Conservation (phyloP, 2,113 vertebrate species). For the Etia nguti region DNA sequence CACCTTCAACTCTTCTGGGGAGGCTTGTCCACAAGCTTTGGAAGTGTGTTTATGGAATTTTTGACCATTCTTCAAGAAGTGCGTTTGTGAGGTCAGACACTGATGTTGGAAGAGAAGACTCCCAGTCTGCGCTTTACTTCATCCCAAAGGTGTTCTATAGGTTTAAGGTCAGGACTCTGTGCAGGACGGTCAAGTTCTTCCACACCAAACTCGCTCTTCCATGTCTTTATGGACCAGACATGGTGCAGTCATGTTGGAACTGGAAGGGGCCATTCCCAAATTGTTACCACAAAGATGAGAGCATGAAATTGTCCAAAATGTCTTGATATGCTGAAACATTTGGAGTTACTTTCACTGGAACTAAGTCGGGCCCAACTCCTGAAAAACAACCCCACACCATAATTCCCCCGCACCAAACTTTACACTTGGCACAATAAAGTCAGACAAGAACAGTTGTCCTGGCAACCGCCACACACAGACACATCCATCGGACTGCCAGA, state of each 20-base stretch:
- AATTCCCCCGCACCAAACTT: not conserved
- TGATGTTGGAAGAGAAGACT: not conserved
- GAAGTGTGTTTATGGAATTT: not conserved
- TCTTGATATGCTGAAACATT: not conserved
- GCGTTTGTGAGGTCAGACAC: not conserved
- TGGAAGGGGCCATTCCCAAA: not conserved
- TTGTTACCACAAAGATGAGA: not conserved
- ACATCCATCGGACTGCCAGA: not conserved
- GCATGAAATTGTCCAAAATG: not conserved
- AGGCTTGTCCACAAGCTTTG: not conserved
- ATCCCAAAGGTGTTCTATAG: not conserved
- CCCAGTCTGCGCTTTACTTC: not conserved
- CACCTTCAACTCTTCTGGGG: not conserved
- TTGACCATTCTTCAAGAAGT: not conserved
- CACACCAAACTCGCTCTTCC: not conserved
- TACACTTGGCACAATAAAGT: not conserved
- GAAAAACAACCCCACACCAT: not conserved
- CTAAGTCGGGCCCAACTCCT: not conserved
- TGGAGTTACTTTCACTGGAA: not conserved
- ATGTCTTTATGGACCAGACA: not conserved
- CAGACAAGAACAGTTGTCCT: not conserved
- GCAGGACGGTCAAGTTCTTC: not conserved
- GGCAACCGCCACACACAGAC: not conserved
- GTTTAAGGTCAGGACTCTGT: not conserved
- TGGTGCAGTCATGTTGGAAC: not conserved